Percentiles rank a stretch among this genome's conserved stretches.
phyloP scores from a whole-genome alignment of 2,113 vertebrate genomes.

The Triplophysa siluroides region DNA sequence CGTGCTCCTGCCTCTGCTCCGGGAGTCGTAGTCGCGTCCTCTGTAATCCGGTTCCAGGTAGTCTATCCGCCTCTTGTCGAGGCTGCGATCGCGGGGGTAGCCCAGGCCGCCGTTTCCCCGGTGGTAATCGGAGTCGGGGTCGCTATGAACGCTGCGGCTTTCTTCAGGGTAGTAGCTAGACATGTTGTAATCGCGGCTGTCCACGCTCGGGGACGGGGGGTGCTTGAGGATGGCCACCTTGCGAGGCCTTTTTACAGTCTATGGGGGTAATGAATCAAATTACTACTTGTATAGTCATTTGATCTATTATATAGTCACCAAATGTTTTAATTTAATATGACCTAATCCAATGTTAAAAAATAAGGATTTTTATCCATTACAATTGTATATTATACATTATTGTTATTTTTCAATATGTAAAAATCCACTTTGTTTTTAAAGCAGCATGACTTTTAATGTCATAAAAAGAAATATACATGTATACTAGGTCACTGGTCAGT shows the following conservation, averaged over 20 bases:
- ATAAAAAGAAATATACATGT: too few species aligned
- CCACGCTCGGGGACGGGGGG: constrained; percentile 73
- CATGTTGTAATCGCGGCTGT: constrained; percentile 77
- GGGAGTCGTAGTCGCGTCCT: constrained; percentile 64
- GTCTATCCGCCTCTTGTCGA: constrained; percentile 59
- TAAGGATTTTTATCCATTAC: too few species aligned
- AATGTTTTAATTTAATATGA: not conserved
- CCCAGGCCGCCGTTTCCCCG: constrained; percentile 74
- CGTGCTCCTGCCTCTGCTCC: constrained; percentile 74
- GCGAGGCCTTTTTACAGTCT: constrained; percentile 90
- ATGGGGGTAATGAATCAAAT: not conserved
- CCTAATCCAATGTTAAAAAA: not conserved
- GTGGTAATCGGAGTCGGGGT: constrained; percentile 80
- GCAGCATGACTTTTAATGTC: too few species aligned
- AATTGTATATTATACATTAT: too few species aligned
- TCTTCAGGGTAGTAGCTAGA: constrained; percentile 83
- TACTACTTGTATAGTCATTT: not conserved
- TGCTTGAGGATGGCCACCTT: constrained; percentile 77
- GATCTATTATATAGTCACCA: not conserved
- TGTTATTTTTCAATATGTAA: too few species aligned
- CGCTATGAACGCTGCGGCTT: constrained; percentile 73
- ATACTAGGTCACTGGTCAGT: too few species aligned
- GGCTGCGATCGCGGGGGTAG: constrained; percentile 76
- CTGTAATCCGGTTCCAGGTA: constrained; percentile 71
- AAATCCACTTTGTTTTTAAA: too few species aligned